Evolutionary conservation across 2,113 vertebrate genomes (phyloP).

Genomic region (Nerophis lumbriciformis): DNA sequence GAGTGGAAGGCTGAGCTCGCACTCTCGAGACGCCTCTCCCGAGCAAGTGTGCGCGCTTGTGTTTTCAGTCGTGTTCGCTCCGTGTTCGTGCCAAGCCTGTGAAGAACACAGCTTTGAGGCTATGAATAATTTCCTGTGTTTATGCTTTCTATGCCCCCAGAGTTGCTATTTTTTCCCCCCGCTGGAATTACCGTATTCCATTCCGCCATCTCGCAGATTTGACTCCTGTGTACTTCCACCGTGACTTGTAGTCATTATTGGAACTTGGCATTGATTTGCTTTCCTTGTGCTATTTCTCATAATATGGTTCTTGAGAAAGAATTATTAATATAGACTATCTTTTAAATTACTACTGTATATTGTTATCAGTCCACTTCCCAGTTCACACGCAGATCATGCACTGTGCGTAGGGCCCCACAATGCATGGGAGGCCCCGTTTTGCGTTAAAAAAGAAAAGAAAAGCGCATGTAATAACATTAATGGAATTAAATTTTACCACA

Average conservation of each 20-base stretch:
- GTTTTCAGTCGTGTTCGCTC: slow-evolving; percentile 43
- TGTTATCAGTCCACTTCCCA: too few species aligned
- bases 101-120: slow-evolving; percentile 56
- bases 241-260: slow-evolving; percentile 37
- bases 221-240: slow-evolving; percentile 30
- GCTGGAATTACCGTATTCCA: slow-evolving; percentile 38
- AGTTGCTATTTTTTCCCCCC: slow-evolving; percentile 54
- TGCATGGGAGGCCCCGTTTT: too few species aligned
- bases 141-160: slow-evolving; percentile 60
- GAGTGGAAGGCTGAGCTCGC: slow-evolving; percentile 53
- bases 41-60: slow-evolving; percentile 31
- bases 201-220: slow-evolving; percentile 41
- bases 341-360: too few species aligned
- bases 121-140: slow-evolving; percentile 71
- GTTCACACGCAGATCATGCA: too few species aligned
- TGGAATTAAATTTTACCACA: too few species aligned
- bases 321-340: background rate
- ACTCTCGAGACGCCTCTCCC: slow-evolving; percentile 55
- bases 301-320: background rate
- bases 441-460: too few species aligned
- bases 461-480: too few species aligned
- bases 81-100: slow-evolving; percentile 52
- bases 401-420: too few species aligned
- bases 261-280: slow-evolving; percentile 27
- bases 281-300: slow-evolving; percentile 18